A percentile compares a stretch with the other conserved stretches of the same genome.
phyloP scores from a whole-genome alignment of 2,113 vertebrate species.

The Rhabdomys dilectus region DNA sequence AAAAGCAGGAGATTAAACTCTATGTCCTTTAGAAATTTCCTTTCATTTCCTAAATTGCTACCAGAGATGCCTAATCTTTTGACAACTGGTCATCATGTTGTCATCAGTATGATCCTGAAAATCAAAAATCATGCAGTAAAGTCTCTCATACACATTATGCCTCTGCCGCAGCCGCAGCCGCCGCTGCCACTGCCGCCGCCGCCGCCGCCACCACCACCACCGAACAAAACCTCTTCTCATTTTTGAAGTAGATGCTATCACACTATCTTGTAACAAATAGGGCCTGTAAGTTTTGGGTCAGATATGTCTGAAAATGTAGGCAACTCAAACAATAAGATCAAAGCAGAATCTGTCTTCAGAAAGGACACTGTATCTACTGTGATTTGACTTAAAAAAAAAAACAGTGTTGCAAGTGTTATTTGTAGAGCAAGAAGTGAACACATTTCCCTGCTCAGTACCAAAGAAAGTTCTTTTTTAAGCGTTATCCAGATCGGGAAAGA shows the following conservation, averaged over 20 bases:
- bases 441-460: background rate
- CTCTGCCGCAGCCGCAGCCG: too few species aligned
- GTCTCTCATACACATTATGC: background rate
- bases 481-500: background rate
- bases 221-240: background rate
- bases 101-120: background rate
- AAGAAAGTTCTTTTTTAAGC: background rate
- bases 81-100: background rate
- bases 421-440: background rate
- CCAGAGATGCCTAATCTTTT: background rate
- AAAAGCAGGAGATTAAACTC: background rate
- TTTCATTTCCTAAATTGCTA: background rate
- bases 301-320: background rate
- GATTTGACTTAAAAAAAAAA: background rate
- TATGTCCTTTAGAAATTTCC: background rate
- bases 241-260: too few species aligned
- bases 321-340: background rate
- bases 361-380: background rate
- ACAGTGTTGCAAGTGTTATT: background rate
- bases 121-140: background rate
- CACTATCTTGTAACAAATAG: background rate
- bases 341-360: too few species aligned
- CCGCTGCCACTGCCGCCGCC: too few species aligned
- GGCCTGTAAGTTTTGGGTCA: background rate
- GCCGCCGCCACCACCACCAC: background rate